These are phyloP conservation scores for Limnephilus marmoratus DNA, from an alignment of 2,888 invertebrate species.

Conservation along the genomic window DNA sequence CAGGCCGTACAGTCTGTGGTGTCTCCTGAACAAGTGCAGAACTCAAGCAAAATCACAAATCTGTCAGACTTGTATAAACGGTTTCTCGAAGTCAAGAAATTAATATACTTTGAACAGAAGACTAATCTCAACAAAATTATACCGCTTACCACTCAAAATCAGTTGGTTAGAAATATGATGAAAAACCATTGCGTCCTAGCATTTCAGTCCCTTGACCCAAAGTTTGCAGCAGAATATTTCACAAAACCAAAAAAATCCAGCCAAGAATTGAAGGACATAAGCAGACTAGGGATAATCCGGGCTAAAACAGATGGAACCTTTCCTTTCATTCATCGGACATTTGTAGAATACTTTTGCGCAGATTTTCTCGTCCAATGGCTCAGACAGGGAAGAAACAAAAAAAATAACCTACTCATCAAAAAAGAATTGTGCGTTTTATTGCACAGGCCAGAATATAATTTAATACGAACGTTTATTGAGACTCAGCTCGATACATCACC, in stretches of 20 bases:
- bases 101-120: too few species aligned
- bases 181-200: background rate
- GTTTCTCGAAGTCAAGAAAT: too few species aligned
- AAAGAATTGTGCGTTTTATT: background rate
- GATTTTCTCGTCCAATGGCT: background rate
- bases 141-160: too few species aligned
- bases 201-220: background rate
- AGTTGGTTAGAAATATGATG: background rate
- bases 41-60: too few species aligned
- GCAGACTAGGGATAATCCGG: conserved; percentile 10
- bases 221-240: background rate
- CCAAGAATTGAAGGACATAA: background rate
- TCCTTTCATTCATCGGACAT: conserved; percentile 18
- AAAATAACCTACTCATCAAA: background rate
- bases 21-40: too few species aligned
- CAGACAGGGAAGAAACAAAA: background rate
- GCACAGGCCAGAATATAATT: too few species aligned
- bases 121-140: background rate
- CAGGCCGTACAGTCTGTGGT: too few species aligned
- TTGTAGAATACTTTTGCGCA: background rate
- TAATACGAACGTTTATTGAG: background rate
- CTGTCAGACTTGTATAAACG: too few species aligned
- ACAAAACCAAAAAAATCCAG: background rate
- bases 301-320: background rate
- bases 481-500: background rate